Evolutionary conservation across 2,888 invertebrate species (phyloP).

Genomic region (Serrognathus titanus): DNA sequence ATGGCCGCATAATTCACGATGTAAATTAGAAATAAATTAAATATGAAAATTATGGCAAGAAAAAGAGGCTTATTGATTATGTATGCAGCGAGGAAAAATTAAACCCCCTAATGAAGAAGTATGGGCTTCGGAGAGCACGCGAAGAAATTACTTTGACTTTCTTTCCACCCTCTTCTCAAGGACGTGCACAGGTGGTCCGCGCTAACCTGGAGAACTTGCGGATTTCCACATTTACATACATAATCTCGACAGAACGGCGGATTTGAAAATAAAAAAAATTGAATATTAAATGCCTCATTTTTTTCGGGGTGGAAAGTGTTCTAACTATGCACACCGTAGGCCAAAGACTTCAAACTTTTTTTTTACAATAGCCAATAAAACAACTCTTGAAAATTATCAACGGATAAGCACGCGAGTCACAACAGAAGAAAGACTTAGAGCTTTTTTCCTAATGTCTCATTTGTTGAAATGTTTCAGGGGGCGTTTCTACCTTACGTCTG

Average conservation of each 20-base stretch:
- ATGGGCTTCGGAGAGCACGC: conserved; percentile 43
- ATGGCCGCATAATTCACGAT: conserved; percentile 51
- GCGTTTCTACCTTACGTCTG: too few relatives aligned
- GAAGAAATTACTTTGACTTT: conserved; percentile 40
- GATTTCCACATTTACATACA: conserved; percentile 43
- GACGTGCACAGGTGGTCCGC: conserved; percentile 29
- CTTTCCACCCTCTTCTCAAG: conserved; percentile 31
- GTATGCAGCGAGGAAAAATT: conserved; percentile 53
- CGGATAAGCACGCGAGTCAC: too few relatives aligned
- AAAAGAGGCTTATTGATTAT: conserved; percentile 50
- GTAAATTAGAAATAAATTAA: conserved; percentile 54
- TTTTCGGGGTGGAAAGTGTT: too few relatives aligned
- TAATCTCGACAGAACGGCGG: conserved; percentile 29
- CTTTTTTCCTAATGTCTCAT: too few relatives aligned
- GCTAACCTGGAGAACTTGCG: conserved; percentile 25
- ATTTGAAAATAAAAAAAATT: too few relatives aligned
- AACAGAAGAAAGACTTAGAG: too few relatives aligned
- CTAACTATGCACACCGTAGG: too few relatives aligned
- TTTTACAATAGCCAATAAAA: too few relatives aligned
- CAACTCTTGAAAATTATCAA: too few relatives aligned
- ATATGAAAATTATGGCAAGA: conserved; percentile 51
- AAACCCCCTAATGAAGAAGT: conserved; percentile 51
- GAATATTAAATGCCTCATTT: too few relatives aligned
- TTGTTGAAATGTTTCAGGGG: too few relatives aligned
- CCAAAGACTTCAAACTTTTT: too few relatives aligned